These are phyloP conservation scores for Acomys russatus DNA, from an alignment of 2,797 vertebrate genomes.

Conservation along the genomic window DNA sequence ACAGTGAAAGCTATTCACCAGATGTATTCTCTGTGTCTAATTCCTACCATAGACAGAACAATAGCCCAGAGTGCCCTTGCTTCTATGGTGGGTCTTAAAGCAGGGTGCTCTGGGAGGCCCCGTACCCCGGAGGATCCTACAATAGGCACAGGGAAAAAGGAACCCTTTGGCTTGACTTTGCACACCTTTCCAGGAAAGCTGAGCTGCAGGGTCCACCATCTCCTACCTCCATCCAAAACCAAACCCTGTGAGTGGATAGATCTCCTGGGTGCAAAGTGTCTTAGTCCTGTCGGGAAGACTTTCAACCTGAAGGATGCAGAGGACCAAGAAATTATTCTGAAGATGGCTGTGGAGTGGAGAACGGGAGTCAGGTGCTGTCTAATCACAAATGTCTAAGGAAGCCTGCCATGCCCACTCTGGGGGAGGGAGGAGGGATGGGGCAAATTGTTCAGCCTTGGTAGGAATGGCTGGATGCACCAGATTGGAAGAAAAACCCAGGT, in stretches of 20 bases:
- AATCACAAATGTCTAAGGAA: neutral
- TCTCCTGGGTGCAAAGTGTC: neutral
- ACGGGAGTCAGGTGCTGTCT: neutral
- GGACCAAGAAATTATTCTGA: neutral
- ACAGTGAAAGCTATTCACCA: neutral
- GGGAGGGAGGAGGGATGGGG: fast-evolving
- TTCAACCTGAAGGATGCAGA: neutral
- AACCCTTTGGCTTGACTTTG: neutral
- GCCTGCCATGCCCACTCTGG: neutral
- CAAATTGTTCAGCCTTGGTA: neutral
- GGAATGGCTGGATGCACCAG: neutral
- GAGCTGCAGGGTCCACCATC: neutral
- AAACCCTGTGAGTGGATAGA: neutral
- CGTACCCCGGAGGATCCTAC: neutral
- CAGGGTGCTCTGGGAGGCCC: neutral
- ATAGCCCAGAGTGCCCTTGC: neutral
- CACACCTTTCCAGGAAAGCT: neutral
- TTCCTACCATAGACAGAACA: neutral
- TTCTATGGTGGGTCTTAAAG: neutral
- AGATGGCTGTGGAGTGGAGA: neutral
- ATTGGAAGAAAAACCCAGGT: neutral
- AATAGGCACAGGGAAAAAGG: neutral
- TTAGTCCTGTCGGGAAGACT: neutral
- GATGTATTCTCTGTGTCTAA: neutral
- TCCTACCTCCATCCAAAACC: neutral